Percentiles rank a stretch among this genome's conserved stretches.
Conservation (phyloP, 1,140 invertebrate genomes). For the Drosophila novamexicana region DNA sequence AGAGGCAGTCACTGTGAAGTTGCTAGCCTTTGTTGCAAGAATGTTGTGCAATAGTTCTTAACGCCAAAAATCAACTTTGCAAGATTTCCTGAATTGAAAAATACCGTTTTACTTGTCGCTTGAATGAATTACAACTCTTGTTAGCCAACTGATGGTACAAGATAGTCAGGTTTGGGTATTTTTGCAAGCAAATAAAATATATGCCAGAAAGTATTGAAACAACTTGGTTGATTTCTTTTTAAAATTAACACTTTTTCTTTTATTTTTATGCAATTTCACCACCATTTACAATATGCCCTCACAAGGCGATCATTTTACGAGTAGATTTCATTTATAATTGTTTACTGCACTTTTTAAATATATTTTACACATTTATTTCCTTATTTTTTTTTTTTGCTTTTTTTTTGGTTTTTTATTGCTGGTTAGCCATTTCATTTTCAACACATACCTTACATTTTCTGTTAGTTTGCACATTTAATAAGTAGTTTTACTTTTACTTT, state of each 20-base stretch:
- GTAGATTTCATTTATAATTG: constrained; percentile 59
- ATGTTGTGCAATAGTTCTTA: constrained; percentile 58
- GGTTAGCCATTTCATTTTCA: constrained; percentile 18
- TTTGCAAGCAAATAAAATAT: neutral
- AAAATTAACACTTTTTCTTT: constrained; percentile 69
- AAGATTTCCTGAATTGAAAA: constrained; percentile 56
- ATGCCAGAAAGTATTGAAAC: neutral
- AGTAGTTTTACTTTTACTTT: constrained; percentile 30
- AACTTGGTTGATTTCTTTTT: constrained; percentile 3
- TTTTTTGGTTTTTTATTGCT: constrained; percentile 4
- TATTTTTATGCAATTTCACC: constrained; percentile 74
- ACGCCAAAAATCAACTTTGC: constrained; percentile 66
- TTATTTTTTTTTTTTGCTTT: constrained; percentile 2
- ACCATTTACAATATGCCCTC: constrained; percentile 74
- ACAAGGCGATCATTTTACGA: constrained; percentile 67
- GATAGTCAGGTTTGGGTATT: neutral
- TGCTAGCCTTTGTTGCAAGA: constrained; percentile 54
- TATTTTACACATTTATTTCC: constrained; percentile 71
- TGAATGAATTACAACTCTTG: neutral
- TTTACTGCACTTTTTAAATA: constrained; percentile 61
- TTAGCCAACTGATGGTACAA: neutral
- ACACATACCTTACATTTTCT: constrained; percentile 56
- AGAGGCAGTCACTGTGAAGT: constrained; percentile 27
- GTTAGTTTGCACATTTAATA: constrained; percentile 57
- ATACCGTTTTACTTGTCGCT: constrained; percentile 27